A percentile compares a stretch with the other conserved stretches of the same genome.
Conservation (phyloP, 2,797 vertebrate genomes). For the Bucorvus abyssinicus region DNA sequence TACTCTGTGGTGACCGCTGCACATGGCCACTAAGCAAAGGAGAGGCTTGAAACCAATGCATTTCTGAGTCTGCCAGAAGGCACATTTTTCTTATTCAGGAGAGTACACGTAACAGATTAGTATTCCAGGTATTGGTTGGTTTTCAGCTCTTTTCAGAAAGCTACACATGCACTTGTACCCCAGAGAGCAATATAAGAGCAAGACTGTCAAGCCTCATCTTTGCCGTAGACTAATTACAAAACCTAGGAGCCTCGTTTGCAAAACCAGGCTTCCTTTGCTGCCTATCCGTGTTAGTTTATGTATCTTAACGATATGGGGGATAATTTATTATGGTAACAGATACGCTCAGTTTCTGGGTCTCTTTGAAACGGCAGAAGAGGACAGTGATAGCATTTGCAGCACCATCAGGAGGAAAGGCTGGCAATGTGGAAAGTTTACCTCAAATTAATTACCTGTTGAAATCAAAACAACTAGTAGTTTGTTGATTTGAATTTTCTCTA, state of each 20-base stretch:
- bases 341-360: not conserved
- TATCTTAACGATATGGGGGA: not conserved
- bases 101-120: slow-evolving; percentile 23
- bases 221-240: slow-evolving; percentile 61
- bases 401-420: not conserved
- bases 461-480: not conserved
- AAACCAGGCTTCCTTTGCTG: slow-evolving; percentile 30
- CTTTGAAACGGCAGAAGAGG: not conserved
- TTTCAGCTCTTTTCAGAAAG: slow-evolving; percentile 60
- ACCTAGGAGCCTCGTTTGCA: slow-evolving; percentile 39
- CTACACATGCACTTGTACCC: slow-evolving; percentile 24
- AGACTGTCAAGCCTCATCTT: slow-evolving; percentile 61
- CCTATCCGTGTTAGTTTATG: not conserved
- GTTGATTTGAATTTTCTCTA: not conserved
- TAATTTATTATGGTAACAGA: not conserved
- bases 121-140: slow-evolving; percentile 50
- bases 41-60: not conserved
- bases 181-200: slow-evolving; percentile 49
- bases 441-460: not conserved
- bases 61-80: not conserved
- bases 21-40: not conserved
- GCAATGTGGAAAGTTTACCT: not conserved
- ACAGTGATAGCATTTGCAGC: not conserved
- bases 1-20: not conserved
- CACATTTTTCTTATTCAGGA: slow-evolving; percentile 31